Evolutionary conservation across 2,113 vertebrate species (phyloP).

Genomic region (Poecilia latipinna): DNA sequence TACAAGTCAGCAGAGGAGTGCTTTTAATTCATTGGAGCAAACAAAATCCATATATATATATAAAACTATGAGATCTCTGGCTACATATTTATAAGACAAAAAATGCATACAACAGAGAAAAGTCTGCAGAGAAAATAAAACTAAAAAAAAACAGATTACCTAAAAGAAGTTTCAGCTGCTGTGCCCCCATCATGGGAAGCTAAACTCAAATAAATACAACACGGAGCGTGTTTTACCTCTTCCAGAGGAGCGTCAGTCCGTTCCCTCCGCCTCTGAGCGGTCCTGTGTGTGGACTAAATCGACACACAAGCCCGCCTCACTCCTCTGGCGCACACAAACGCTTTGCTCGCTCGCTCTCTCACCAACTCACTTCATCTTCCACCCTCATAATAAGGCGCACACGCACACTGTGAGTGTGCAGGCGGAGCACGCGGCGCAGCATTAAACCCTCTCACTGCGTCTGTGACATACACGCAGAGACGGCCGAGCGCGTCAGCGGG

Average conservation of each 20-base stretch:
- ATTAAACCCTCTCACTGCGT: slow-evolving; percentile 28
- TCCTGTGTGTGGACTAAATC: slow-evolving; percentile 59
- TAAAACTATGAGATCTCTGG: slow-evolving; percentile 15
- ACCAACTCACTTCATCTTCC: slow-evolving; percentile 34
- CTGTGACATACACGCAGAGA: slow-evolving; percentile 18
- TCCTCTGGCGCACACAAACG: slow-evolving; percentile 18
- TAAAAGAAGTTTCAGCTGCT: background rate
- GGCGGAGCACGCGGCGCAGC: slow-evolving; percentile 49
- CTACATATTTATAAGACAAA: slow-evolving; percentile 44
- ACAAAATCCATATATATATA: slow-evolving; percentile 40
- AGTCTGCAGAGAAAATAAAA: slow-evolving; percentile 9
- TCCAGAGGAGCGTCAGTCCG: slow-evolving; percentile 67
- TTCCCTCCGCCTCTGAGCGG: slow-evolving; percentile 60
- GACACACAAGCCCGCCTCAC: slow-evolving; percentile 43
- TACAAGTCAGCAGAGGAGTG: slow-evolving; percentile 53
- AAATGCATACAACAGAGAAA: slow-evolving; percentile 45
- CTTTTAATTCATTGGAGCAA: slow-evolving; percentile 40
- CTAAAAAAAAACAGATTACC: slow-evolving; percentile 1
- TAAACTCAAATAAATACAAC: slow-evolving; percentile 17
- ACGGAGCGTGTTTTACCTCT: slow-evolving; percentile 69
- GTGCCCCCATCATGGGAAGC: slow-evolving; percentile 2
- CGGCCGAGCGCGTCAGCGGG: slow-evolving; percentile 11
- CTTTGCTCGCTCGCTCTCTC: slow-evolving; percentile 45
- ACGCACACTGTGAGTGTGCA: slow-evolving; percentile 31
- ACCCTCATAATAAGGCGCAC: slow-evolving; percentile 35